Evolutionary conservation across 2,888 invertebrate genomes (phyloP).

Genomic region (Caenorhabditis sinica): DNA sequence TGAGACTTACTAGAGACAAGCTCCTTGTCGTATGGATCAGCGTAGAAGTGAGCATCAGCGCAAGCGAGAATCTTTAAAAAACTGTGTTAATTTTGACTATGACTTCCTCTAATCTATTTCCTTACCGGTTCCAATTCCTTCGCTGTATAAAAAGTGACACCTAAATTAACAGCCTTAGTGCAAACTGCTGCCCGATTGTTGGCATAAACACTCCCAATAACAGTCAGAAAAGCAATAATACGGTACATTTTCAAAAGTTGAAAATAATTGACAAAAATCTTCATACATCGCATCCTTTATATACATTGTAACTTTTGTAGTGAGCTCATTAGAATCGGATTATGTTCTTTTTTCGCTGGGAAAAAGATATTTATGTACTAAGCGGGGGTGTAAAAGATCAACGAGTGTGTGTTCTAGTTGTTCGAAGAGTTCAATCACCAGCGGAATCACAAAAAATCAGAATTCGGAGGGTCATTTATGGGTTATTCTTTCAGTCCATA

Average conservation of each 20-base stretch:
- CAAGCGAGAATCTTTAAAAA: slow-evolving; percentile 45
- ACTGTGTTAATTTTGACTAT: not conserved
- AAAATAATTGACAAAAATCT: not conserved
- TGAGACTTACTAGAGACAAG: not conserved
- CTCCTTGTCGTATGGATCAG: slow-evolving; percentile 46
- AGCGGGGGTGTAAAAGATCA: slow-evolving; percentile 31
- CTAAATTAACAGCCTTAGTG: slow-evolving; percentile 49
- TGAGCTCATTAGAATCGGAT: slow-evolving; percentile 17
- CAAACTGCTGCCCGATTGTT: slow-evolving; percentile 27
- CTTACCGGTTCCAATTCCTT: slow-evolving; percentile 52
- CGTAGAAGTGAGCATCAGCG: slow-evolving; percentile 45
- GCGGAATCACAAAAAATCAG: not conserved
- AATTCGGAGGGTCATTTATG: not conserved
- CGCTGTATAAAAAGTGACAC: slow-evolving; percentile 59
- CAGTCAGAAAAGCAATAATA: not conserved
- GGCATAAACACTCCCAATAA: slow-evolving; percentile 11
- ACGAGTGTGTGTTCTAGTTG: not conserved
- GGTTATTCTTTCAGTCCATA: too few relatives aligned
- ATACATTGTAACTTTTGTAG: slow-evolving; percentile 2
- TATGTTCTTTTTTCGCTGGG: slow-evolving; percentile 5
- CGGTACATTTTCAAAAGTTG: slow-evolving; percentile 5
- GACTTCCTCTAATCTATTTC: not conserved
- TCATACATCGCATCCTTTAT: not conserved
- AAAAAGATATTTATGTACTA: not conserved
- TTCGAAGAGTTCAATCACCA: slow-evolving; percentile 13